Base-by-base conservation (phyloP, 1,140 invertebrate species). In the Drosophila novamexicana region DNA sequence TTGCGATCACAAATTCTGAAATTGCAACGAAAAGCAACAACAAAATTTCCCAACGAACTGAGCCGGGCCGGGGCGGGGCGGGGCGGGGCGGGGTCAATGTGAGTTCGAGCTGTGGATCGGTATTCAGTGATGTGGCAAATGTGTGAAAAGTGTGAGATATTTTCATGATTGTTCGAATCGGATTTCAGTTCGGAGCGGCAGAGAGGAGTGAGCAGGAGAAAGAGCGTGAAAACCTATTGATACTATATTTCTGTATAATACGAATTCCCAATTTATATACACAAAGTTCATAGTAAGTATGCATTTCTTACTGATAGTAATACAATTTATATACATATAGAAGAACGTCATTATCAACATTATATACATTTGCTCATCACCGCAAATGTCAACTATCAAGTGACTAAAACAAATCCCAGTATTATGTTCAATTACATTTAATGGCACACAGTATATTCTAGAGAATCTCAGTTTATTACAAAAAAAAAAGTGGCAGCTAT, bases 1-100 rank as follows among this genome's bases (percentile, higher is more conserved):
- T 80, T 90, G 89, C 91, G 91, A 92, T 92, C 91, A 92, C 91
- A 92, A 92, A 90, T 81, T 82, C 80, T 90, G 89, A 92, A 92
- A 92, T 90, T 91, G 91, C 78, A 88, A 81, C 78, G 49, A 79
- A 76, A 69, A 58, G 54, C 83, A 82, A 44, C 83, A 22, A 57
- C 2, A 57, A 44, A 49, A 37, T 56, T 29, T 29, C 57, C 10
- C 56, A 22, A 52, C 10, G 1, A 45, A 14, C n/a, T 39, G 42
- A 14, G 3, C 16, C 10, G 3, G 22, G 22, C 12, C 9, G 18
- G 9, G 8, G 0, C n/a, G 36, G 58, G 18, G 18, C 18, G 18
- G 36, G 22, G 44, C 18, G 50, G 10, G 59, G 45, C 37, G 18
- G 39, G 63, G 54, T 58, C 53, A 58, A 53, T 10, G 45, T 40